Percentiles rank a stretch among this genome's conserved stretches.
phyloP scores from a whole-genome alignment of 2,888 invertebrate genomes.

The Mechanitis messenoides region DNA sequence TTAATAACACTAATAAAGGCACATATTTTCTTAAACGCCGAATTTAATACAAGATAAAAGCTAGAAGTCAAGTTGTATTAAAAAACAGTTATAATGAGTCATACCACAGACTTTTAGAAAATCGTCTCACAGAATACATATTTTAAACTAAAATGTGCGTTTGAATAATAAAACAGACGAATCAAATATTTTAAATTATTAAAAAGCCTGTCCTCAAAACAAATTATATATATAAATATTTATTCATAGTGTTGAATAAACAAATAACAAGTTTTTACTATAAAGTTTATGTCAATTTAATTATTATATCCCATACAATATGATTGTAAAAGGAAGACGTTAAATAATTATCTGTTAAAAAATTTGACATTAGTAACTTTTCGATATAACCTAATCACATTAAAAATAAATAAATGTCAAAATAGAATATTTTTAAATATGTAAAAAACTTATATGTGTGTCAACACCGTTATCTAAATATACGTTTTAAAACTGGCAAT shows the following conservation, averaged over 20 bases:
- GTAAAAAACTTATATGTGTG: slow-evolving; percentile 25
- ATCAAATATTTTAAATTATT: slow-evolving; percentile 12
- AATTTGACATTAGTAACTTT: slow-evolving; percentile 16
- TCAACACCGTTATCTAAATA: slow-evolving; percentile 24
- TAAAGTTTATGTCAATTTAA: slow-evolving; percentile 20
- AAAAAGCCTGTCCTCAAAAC: slow-evolving; percentile 10
- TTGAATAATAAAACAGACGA: slow-evolving; percentile 17
- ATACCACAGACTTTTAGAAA: not conserved
- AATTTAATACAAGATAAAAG: slow-evolving; percentile 20
- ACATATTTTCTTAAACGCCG: slow-evolving; percentile 37
- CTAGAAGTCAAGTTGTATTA: slow-evolving; percentile 10
- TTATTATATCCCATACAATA: slow-evolving; percentile 11
- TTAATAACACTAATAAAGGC: slow-evolving; percentile 48
- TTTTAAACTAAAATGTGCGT: slow-evolving; percentile 22
- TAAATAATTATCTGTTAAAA: slow-evolving; percentile 19
- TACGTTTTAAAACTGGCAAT: slow-evolving; percentile 28
- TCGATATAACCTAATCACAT: slow-evolving; percentile 5
- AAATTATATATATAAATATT: slow-evolving; percentile 5
- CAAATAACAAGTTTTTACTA: slow-evolving; percentile 15
- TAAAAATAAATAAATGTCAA: slow-evolving; percentile 14
- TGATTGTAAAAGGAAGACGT: slow-evolving; percentile 18
- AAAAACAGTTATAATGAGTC: not conserved
- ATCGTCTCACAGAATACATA: slow-evolving; percentile 4
- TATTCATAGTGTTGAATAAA: slow-evolving; percentile 13
- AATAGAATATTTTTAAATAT: slow-evolving; percentile 14